Conservation (phyloP, 2,113 vertebrate species). For the Melanerpes formicivorus region DNA sequence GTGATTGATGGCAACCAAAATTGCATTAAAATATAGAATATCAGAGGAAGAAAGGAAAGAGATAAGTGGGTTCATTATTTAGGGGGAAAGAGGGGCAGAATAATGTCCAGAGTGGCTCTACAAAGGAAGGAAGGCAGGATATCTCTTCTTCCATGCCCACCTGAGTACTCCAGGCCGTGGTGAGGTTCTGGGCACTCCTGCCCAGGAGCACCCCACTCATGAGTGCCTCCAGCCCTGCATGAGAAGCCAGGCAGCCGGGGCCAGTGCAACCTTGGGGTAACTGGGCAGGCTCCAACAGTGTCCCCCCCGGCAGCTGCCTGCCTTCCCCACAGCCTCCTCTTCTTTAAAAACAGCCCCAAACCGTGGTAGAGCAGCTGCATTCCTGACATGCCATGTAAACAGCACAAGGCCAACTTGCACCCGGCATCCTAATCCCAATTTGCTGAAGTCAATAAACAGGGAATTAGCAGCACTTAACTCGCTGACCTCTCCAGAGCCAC, state of each 20-base stretch:
- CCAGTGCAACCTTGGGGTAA: background rate
- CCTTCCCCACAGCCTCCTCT: background rate
- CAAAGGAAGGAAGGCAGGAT: background rate
- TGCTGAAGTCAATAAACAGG: constrained; percentile 29
- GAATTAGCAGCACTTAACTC: constrained; percentile 37
- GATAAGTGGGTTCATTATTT: background rate
- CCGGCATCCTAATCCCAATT: background rate
- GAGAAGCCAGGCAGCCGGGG: background rate
- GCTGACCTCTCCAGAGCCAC: background rate
- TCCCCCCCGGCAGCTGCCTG: background rate
- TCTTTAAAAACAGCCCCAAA: background rate
- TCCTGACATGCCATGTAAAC: background rate
- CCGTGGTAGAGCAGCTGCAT: background rate
- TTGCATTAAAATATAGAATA: background rate
- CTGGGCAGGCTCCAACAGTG: background rate
- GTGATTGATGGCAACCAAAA: background rate
- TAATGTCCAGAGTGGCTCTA: accelerated
- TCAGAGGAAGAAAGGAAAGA: background rate
- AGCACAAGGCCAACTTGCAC: background rate
- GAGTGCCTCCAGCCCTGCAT: background rate
- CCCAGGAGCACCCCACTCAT: background rate
- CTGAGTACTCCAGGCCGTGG: background rate
- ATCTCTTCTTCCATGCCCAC: background rate
- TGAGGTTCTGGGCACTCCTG: background rate
- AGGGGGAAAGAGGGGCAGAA: background rate